These are phyloP conservation scores for Steromphala cineraria DNA, from an alignment of 2,888 invertebrate genomes.

Conservation along the genomic window DNA sequence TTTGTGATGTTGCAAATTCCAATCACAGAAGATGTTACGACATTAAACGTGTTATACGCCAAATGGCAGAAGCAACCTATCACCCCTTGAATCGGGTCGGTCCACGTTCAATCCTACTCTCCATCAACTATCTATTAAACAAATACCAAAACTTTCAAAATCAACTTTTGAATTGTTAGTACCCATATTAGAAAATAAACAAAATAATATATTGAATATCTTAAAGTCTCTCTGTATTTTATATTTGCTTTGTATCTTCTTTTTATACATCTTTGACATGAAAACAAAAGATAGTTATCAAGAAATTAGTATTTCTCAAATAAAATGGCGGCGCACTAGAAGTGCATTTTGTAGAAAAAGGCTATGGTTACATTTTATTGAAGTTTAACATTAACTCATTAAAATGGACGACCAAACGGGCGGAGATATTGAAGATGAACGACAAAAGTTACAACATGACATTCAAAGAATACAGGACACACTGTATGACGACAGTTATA, in stretches of 20 bases:
- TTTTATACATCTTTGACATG: too few relatives aligned
- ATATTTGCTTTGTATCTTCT: too few relatives aligned
- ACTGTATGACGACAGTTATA: conserved; percentile 49
- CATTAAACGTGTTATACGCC: too few relatives aligned
- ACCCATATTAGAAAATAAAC: too few relatives aligned
- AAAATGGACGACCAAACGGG: background rate
- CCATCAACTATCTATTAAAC: too few relatives aligned
- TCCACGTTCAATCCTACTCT: background rate
- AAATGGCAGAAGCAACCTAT: background rate
- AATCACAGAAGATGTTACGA: too few relatives aligned
- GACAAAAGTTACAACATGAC: conserved; percentile 53
- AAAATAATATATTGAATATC: too few relatives aligned
- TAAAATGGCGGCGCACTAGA: background rate
- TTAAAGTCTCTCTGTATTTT: too few relatives aligned
- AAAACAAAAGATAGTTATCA: background rate
- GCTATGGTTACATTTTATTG: too few relatives aligned
- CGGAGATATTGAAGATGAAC: conserved; percentile 21
- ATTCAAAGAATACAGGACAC: conserved; percentile 57
- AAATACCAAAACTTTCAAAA: too few relatives aligned
- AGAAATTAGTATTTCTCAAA: background rate
- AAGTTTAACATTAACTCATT: background rate
- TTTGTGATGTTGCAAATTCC: too few relatives aligned
- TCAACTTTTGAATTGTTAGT: too few relatives aligned
- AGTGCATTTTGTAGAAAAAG: background rate
- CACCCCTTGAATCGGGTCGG: background rate